Percentiles rank a stretch among this genome's conserved stretches.
phyloP scores from a whole-genome alignment of 2,797 vertebrate species.

The Potorous gilbertii region DNA sequence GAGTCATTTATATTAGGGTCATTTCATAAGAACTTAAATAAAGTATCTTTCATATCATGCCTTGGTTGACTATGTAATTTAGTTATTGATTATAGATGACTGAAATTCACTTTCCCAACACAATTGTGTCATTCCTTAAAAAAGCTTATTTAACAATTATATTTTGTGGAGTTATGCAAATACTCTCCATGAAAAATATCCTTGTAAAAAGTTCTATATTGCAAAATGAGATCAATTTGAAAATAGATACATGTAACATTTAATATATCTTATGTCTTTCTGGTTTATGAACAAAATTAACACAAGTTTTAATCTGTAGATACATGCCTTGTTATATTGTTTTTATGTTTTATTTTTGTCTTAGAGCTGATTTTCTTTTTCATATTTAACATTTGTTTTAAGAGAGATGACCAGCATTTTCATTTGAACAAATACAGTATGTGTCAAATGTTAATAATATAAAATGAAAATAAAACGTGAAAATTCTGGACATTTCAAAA shows the following conservation, averaged over 20 bases:
- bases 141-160: neutral
- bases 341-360: neutral
- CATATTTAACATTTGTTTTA: too few relatives aligned
- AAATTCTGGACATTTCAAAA: neutral
- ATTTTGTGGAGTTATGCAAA: neutral
- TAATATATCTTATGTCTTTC: conserved; percentile 13
- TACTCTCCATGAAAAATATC: neutral
- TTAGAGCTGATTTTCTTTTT: too few relatives aligned
- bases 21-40: neutral
- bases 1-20: neutral
- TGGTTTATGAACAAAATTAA: neutral
- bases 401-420: neutral
- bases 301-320: conserved; percentile 2
- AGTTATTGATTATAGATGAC: conserved; percentile 18
- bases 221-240: conserved; percentile 9
- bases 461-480: neutral
- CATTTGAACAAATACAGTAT: conserved; percentile 24
- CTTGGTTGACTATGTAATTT: neutral
- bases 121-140: conserved; percentile 24
- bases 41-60: neutral
- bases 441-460: neutral
- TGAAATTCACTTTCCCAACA: conserved; percentile 3
- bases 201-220: neutral
- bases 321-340: conserved; percentile 3
- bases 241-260: conserved; percentile 1